phyloP scores from a whole-genome alignment of 1,140 invertebrate species.

The Drosophila takahashii region DNA sequence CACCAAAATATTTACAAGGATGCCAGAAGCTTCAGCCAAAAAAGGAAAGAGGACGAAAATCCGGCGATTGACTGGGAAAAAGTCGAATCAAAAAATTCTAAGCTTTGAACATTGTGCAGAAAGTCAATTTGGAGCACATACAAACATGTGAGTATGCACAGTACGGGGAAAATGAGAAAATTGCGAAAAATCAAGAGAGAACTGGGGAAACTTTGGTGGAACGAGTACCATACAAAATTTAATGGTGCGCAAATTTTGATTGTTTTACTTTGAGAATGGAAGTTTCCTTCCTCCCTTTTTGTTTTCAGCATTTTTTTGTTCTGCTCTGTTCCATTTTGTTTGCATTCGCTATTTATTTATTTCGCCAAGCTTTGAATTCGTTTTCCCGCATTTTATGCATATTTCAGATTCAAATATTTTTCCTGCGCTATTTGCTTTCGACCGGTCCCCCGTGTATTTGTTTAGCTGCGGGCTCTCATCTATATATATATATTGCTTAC shows the following conservation, averaged over 20 bases:
- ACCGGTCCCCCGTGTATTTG: constrained; percentile 37
- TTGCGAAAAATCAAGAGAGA: constrained; percentile 4
- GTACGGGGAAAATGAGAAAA: constrained; percentile 21
- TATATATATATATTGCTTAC: neutral
- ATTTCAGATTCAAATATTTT: constrained; percentile 65
- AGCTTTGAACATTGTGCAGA: constrained; percentile 18
- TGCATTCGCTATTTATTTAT: constrained; percentile 62
- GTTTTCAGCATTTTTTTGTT: constrained; percentile 7
- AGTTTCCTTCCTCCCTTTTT: constrained; percentile 34
- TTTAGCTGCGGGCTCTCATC: constrained; percentile 37
- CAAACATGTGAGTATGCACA: constrained; percentile 4
- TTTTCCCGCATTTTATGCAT: constrained; percentile 70
- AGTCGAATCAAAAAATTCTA: constrained; percentile 19
- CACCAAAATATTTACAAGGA: constrained; percentile 63
- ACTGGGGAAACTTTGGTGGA: constrained; percentile 25
- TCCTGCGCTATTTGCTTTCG: constrained; percentile 53
- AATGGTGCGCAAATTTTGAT: constrained; percentile 79
- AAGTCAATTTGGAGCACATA: constrained; percentile 40
- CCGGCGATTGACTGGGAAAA: constrained; percentile 7
- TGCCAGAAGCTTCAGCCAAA: neutral
- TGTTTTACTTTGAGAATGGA: constrained; percentile 65
- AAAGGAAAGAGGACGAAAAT: constrained; percentile 1
- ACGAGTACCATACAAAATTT: constrained; percentile 69
- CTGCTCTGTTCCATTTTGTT: constrained; percentile 34
- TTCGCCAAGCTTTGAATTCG: constrained; percentile 61